phyloP scores from a whole-genome alignment of 2,888 invertebrate species.

The Linyphia triangularis region DNA sequence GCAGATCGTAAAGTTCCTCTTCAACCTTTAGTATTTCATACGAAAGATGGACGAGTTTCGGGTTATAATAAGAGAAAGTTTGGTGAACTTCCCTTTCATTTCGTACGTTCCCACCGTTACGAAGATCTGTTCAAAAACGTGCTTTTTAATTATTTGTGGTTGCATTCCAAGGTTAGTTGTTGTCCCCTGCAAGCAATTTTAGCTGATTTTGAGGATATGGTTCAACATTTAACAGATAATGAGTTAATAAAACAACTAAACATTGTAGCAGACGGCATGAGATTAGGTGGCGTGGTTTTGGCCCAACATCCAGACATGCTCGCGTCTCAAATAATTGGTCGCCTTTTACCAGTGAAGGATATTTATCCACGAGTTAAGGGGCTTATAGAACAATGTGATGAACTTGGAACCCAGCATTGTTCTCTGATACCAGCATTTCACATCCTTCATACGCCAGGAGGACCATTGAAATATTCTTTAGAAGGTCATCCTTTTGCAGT shows the following conservation, averaged over 20 bases:
- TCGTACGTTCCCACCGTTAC: conserved; percentile 93
- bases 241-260: conserved; percentile 91
- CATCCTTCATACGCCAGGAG: conserved; percentile 98
- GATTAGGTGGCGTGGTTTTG: conserved; percentile 95
- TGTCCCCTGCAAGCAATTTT: conserved; percentile 96
- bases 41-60: conserved; percentile 92
- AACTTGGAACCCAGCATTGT: conserved; percentile 92
- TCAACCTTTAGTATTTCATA: conserved; percentile 93
- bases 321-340: conserved; percentile 94
- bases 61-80: conserved; percentile 97
- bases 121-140: conserved; percentile 94
- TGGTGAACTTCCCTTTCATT: conserved; percentile 96
- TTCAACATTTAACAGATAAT: conserved; percentile 87
- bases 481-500: conserved; percentile 99
- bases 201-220: conserved; percentile 96
- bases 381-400: conserved; percentile 93
- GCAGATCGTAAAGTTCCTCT: conserved; percentile 91
- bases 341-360: conserved; percentile 91
- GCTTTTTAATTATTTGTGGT: conserved; percentile 97
- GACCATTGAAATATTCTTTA: conserved; percentile 97
- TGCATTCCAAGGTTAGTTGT: conserved; percentile 96
- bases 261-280: conserved; percentile 94
- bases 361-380: conserved; percentile 89
- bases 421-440: conserved; percentile 95
- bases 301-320: conserved; percentile 96